Evolutionary conservation across 2,113 vertebrate genomes (phyloP).

Genomic region (Psophia crepitans): DNA sequence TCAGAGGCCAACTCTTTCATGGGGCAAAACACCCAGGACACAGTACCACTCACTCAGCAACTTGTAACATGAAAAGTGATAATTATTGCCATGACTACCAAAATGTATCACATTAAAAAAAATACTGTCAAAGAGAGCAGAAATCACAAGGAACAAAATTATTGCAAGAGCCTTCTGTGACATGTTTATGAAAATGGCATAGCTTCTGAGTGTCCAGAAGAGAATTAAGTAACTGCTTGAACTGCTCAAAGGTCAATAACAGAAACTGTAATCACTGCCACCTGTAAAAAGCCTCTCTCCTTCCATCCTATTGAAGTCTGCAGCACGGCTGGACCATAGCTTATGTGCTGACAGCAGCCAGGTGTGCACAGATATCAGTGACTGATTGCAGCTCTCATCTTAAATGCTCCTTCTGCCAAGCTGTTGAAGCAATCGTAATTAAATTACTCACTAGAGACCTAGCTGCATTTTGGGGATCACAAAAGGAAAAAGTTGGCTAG

Average conservation of each 20-base stretch:
- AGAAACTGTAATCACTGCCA: constrained; percentile 1
- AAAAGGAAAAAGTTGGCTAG: constrained; percentile 23
- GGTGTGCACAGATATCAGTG: constrained; percentile 10
- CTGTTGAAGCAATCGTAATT: constrained; percentile 21
- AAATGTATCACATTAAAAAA: background rate
- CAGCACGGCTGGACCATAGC: background rate
- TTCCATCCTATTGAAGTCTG: background rate
- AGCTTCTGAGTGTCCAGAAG: background rate
- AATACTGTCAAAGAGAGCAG: background rate
- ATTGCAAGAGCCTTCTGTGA: background rate
- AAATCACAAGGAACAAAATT: background rate
- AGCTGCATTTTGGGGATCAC: constrained; percentile 5
- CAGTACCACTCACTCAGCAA: background rate
- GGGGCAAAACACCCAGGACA: background rate
- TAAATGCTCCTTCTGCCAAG: constrained; percentile 17
- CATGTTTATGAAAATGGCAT: background rate
- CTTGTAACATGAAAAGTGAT: background rate
- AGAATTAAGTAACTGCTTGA: background rate
- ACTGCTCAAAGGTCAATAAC: background rate
- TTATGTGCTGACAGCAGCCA: constrained; percentile 28
- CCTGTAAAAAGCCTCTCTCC: background rate
- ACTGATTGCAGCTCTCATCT: constrained; percentile 18
- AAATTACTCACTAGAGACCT: constrained; percentile 29
- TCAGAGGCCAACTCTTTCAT: background rate
- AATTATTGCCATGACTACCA: background rate